A percentile compares a stretch with the other conserved stretches of the same genome.
phyloP scores from a whole-genome alignment of 2,888 invertebrate species.

The Agriopis marginaria region DNA sequence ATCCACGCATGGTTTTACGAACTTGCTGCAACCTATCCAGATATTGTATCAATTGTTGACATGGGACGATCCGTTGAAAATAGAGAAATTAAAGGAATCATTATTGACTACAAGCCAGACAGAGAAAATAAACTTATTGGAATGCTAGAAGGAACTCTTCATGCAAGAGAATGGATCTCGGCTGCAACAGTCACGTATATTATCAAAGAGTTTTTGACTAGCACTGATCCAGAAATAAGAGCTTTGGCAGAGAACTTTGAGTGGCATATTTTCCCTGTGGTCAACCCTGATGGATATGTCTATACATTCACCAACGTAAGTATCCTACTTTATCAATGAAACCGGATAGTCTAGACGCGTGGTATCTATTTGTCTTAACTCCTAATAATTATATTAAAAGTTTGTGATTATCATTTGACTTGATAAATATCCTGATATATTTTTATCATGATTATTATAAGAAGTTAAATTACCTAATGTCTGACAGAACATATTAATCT shows the following conservation, averaged over 20 bases:
- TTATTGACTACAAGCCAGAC: slow-evolving; percentile 70
- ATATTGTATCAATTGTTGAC: slow-evolving; percentile 76
- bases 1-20: slow-evolving; percentile 87
- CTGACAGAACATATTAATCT: too few relatives aligned
- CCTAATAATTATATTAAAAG: too few relatives aligned
- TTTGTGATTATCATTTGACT: too few relatives aligned
- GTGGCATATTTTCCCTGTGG: slow-evolving; percentile 91
- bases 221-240: slow-evolving; percentile 81
- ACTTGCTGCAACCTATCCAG: slow-evolving; percentile 77
- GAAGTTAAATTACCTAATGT: too few relatives aligned
- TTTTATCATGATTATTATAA: too few relatives aligned
- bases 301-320: slow-evolving; percentile 88
- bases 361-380: too few relatives aligned
- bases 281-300: slow-evolving; percentile 91
- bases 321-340: slow-evolving; percentile 35
- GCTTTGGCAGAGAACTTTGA: slow-evolving; percentile 88
- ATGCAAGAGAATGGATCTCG: slow-evolving; percentile 92
- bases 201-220: slow-evolving; percentile 89
- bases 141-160: slow-evolving; percentile 88
- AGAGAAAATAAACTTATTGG: slow-evolving; percentile 75
- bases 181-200: slow-evolving; percentile 89
- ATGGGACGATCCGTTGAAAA: slow-evolving; percentile 88
- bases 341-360: not conserved
- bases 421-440: too few relatives aligned
- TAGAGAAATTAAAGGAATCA: slow-evolving; percentile 86